Evolutionary conservation across 2,797 vertebrate species (phyloP), one percentile per base, ranked within the genome.

Genomic region (Lithobates sylvaticus): DNA sequence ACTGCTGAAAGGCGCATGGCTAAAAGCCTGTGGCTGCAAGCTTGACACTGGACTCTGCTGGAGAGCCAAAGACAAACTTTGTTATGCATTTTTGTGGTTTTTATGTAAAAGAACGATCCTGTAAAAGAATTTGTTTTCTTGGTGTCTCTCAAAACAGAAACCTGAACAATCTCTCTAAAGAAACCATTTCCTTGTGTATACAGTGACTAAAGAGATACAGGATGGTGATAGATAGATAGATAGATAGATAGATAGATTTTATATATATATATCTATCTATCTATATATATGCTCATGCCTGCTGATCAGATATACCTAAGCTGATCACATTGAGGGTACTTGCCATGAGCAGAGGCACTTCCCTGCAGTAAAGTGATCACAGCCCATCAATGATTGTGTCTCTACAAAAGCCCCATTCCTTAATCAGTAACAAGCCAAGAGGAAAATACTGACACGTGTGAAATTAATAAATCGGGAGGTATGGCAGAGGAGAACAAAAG

Each of bases 41-140:
- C 61, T 65, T 65, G 10, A 65, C 61, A 65, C 61, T 26, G 61
- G 61, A 65, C 61, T 65, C 61, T n/a, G 61, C 23, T 65, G 23
- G 23, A 26, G n/a, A 65, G 61, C 61, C 61, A 65, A 65, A 23
- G 9, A 65, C 23, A n/a, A 12, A 26, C n/a, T 65, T 65, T 65
- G 61, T 65, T 65, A 65, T 65, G 61, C 61, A 65, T 65, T 65
- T 65, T 65, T 65, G 61, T 65, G 61, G 61, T 65, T 65, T 65
- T 65, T 65, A 23, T 26, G 61, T 23, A 65, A 65, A 65, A 65
- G 10, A 65, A 65, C 7, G 5, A 65, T 65, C 7, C 61, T 65
- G 61, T 65, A 65, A n/a, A 65, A 65, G 61, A 65, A 65, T 65
- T n/a, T n/a, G 61, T 65, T 65, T 26, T 54, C 50, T 54, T 54